Evolutionary conservation across 2,888 invertebrate species (phyloP).

Genomic region (Agrypnus murinus): DNA sequence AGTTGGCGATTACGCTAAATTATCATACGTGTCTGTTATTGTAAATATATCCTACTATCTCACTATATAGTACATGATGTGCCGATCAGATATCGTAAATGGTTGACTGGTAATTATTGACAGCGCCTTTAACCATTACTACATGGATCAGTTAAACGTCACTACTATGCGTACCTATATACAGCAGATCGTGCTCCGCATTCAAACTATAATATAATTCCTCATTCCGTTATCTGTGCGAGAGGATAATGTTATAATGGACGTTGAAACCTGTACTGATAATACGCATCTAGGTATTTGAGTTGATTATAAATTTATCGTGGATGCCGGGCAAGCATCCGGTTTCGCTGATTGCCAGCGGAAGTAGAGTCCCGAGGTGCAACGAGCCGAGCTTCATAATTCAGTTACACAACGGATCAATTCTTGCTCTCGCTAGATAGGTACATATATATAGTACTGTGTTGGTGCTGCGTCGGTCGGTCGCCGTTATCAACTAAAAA

Average conservation of each 20-base stretch:
- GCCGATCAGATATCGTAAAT: slow-evolving; percentile 55
- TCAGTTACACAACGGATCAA: slow-evolving; percentile 62
- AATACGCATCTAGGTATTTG: slow-evolving; percentile 46
- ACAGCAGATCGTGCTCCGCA: background rate
- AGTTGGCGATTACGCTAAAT: slow-evolving; percentile 31
- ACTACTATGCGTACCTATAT: slow-evolving; percentile 34
- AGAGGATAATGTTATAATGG: slow-evolving; percentile 30
- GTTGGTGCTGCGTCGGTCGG: slow-evolving; percentile 28
- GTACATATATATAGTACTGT: too few species aligned
- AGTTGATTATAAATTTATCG: slow-evolving; percentile 66
- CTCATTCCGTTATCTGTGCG: slow-evolving; percentile 34
- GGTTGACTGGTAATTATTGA: slow-evolving; percentile 58
- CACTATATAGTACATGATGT: slow-evolving; percentile 45
- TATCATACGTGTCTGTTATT: slow-evolving; percentile 57
- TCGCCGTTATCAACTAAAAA: slow-evolving; percentile 28
- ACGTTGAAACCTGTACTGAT: slow-evolving; percentile 40
- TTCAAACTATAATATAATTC: slow-evolving; percentile 33
- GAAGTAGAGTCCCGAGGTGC: slow-evolving; percentile 63
- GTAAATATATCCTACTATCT: slow-evolving; percentile 58
- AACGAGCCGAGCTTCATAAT: slow-evolving; percentile 64
- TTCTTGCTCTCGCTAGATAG: slow-evolving; percentile 46
- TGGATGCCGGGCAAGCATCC: slow-evolving; percentile 63
- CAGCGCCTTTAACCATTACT: slow-evolving; percentile 54
- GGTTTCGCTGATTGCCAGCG: slow-evolving; percentile 65
- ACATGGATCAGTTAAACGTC: slow-evolving; percentile 34